Evolutionary conservation across 2,888 invertebrate genomes (phyloP).

Genomic region (Rhyacophila evoluta): DNA sequence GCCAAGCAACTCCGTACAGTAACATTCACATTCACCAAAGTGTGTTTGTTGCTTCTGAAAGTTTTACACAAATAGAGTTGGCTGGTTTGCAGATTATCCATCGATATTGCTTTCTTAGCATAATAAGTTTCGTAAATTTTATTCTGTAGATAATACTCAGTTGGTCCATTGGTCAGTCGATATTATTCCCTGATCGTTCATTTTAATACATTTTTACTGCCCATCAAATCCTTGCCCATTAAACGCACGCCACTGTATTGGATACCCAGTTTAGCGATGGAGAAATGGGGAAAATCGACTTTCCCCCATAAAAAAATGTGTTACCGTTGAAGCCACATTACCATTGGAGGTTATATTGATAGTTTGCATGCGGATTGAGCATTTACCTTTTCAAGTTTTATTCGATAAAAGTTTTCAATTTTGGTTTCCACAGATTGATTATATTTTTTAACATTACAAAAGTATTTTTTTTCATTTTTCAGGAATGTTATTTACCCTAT

Average conservation of each 20-base stretch:
- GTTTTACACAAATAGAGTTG: too few relatives aligned
- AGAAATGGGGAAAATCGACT: constrained; percentile 8
- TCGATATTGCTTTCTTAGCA: too few relatives aligned
- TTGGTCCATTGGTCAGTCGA: too few relatives aligned
- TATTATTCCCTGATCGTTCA: not conserved
- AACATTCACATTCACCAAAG: too few relatives aligned
- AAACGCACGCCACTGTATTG: not conserved
- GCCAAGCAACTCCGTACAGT: too few relatives aligned
- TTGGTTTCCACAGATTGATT: not conserved
- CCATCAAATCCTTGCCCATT: not conserved
- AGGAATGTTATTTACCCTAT: not conserved
- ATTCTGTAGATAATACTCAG: too few relatives aligned
- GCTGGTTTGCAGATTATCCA: too few relatives aligned
- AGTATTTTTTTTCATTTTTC: not conserved
- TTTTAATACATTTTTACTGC: not conserved
- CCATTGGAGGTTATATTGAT: constrained; percentile 22
- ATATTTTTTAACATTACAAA: not conserved
- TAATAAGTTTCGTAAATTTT: too few relatives aligned
- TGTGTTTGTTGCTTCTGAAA: too few relatives aligned
- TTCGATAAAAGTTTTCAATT: constrained; percentile 18
- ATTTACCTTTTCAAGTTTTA: constrained; percentile 19
- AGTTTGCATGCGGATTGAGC: constrained; percentile 22
- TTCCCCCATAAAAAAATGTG: constrained; percentile 13
- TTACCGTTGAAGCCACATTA: not conserved
- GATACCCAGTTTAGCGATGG: not conserved